A percentile compares a stretch with the other conserved stretches of the same genome.
These are phyloP conservation scores for Troides oblongomaculatus DNA, from an alignment of 2,888 invertebrate genomes.

Conservation along the genomic window DNA sequence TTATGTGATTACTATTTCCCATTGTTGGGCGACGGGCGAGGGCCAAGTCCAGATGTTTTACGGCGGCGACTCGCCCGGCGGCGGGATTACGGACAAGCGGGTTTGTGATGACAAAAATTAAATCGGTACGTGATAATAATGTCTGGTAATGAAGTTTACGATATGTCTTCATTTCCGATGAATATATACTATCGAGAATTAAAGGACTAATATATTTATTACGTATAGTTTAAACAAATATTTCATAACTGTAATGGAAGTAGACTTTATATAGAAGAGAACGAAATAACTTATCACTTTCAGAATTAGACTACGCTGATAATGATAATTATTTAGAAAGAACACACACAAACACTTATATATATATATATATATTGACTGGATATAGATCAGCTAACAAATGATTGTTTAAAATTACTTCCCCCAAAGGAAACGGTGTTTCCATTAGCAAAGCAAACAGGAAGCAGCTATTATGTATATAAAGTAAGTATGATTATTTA, in stretches of 20 bases:
- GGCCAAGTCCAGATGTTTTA: conserved; percentile 9
- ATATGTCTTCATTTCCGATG: not conserved
- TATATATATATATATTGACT: too few species aligned
- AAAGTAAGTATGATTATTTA: too few species aligned
- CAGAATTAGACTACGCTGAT: too few species aligned
- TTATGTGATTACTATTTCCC: conserved; percentile 10
- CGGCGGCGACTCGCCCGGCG: not conserved
- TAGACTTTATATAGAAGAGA: too few species aligned
- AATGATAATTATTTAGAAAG: too few species aligned
- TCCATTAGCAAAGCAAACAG: too few species aligned
- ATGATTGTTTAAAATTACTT: too few species aligned
- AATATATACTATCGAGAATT: not conserved
- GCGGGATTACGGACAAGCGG: conserved; percentile 13
- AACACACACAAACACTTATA: too few species aligned
- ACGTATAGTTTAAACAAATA: not conserved
- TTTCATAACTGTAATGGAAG: not conserved
- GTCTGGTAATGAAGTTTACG: not conserved
- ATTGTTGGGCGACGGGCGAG: conserved; percentile 10
- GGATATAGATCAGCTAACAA: too few species aligned
- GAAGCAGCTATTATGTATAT: too few species aligned
- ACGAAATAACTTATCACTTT: too few species aligned
- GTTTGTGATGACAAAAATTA: conserved; percentile 6
- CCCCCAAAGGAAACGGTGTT: too few species aligned
- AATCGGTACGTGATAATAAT: conserved; percentile 8
- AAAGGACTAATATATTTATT: not conserved